Evolutionary conservation across 2,888 invertebrate genomes (phyloP).

Genomic region (Drosophila cracens): DNA sequence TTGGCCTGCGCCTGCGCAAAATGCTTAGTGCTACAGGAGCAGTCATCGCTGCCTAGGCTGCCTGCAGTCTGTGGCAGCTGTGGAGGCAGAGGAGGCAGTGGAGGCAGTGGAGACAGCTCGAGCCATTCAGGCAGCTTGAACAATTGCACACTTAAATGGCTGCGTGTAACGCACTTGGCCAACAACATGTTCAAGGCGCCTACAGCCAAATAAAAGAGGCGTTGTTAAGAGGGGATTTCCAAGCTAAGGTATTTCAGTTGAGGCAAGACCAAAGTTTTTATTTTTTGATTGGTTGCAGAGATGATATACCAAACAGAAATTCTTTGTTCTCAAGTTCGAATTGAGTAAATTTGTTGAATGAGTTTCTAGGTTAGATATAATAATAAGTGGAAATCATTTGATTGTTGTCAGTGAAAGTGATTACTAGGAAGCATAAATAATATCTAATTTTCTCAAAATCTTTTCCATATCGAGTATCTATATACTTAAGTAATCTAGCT

Average conservation of each 20-base stretch:
- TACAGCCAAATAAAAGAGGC: conserved; percentile 51
- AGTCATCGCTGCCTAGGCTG: conserved; percentile 3
- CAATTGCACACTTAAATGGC: conserved; percentile 76
- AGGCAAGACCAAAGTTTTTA: background rate
- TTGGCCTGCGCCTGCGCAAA: conserved; percentile 68
- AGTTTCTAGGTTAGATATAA: background rate
- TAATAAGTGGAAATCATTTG: background rate
- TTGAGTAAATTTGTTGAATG: background rate
- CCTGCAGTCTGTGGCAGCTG: conserved; percentile 3
- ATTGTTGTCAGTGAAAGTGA: background rate
- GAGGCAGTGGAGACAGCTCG: conserved; percentile 23
- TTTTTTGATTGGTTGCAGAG: background rate
- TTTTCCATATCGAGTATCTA: background rate
- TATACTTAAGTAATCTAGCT: background rate
- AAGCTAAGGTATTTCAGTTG: background rate
- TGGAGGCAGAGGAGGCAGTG: conserved; percentile 29
- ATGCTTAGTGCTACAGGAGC: conserved; percentile 41
- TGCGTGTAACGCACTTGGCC: conserved; percentile 61
- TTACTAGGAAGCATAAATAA: background rate
- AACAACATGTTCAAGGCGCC: conserved; percentile 53
- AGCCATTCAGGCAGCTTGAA: conserved; percentile 58
- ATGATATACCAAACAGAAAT: background rate
- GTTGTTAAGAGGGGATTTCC: conserved; percentile 44
- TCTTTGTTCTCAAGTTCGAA: background rate
- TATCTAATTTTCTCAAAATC: background rate